A percentile compares a stretch with the other conserved stretches of the same genome.
phyloP scores from a whole-genome alignment of 2,888 invertebrate species.

The Zygogramma bicolorata region DNA sequence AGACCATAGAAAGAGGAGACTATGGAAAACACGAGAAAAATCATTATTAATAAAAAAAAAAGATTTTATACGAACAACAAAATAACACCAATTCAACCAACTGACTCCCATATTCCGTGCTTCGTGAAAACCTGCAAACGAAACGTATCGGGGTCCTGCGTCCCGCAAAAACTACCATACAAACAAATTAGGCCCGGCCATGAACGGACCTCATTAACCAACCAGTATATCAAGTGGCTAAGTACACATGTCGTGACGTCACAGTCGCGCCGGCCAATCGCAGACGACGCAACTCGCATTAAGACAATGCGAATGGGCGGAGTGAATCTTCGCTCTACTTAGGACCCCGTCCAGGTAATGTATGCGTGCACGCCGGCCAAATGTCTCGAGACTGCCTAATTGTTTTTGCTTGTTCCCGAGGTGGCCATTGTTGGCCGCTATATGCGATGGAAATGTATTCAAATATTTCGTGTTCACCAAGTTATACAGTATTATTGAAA shows the following conservation, averaged over 20 bases:
- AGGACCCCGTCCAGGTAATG: slow-evolving; percentile 24
- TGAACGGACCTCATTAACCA: not conserved
- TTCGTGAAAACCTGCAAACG: not conserved
- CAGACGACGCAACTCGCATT: slow-evolving; percentile 33
- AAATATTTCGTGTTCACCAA: no score
- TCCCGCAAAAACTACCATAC: not conserved
- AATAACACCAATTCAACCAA: no score
- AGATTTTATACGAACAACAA: no score
- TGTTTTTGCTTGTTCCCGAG: not conserved
- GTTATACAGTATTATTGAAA: no score
- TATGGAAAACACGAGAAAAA: no score
- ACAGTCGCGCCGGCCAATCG: slow-evolving; percentile 46
- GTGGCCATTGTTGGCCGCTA: no score
- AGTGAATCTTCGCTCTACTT: slow-evolving; percentile 31
- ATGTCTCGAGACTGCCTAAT: slow-evolving; percentile 27
- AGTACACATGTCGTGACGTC: slow-evolving; percentile 54
- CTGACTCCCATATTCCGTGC: no score
- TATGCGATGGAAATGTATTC: no score
- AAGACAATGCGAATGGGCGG: slow-evolving; percentile 52
- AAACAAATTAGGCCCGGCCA: slow-evolving; percentile 25
- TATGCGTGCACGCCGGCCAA: slow-evolving; percentile 20
- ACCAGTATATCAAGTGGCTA: slow-evolving; percentile 49
- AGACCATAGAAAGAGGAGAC: no score
- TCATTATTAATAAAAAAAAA: no score
- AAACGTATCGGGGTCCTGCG: not conserved